phyloP scores from a whole-genome alignment of 2,113 vertebrate genomes.

The Lanius collurio region DNA sequence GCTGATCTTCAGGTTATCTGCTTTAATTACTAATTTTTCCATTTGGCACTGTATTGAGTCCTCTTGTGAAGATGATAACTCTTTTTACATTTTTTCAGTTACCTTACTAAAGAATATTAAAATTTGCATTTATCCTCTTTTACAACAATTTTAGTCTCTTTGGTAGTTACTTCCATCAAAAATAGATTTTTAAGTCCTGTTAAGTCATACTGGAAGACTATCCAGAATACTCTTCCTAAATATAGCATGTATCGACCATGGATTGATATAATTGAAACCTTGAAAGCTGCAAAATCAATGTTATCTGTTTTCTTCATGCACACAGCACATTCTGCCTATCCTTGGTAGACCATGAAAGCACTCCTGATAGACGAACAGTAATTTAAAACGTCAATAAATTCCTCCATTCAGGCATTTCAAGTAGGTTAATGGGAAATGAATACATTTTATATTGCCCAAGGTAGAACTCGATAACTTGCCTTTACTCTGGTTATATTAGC shows the following conservation, averaged over 20 bases:
- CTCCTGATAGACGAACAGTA: background rate
- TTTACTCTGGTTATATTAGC: background rate
- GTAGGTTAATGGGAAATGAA: background rate
- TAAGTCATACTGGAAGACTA: background rate
- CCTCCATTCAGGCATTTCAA: background rate
- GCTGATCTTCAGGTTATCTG: background rate
- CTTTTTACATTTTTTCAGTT: background rate
- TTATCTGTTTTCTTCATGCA: background rate
- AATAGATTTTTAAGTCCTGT: background rate
- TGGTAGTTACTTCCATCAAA: background rate
- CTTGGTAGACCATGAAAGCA: background rate
- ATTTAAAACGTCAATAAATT: slow-evolving; percentile 34
- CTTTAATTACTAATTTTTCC: background rate
- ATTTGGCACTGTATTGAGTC: background rate
- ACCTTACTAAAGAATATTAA: background rate
- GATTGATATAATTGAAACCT: background rate
- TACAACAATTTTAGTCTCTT: background rate
- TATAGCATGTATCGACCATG: background rate
- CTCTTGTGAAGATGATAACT: background rate
- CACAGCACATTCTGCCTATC: background rate
- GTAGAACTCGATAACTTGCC: background rate
- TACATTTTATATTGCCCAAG: background rate
- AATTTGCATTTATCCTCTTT: background rate
- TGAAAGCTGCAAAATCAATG: background rate
- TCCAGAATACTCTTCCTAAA: background rate